A percentile compares a stretch with the other conserved stretches of the same genome.
phyloP scores from a whole-genome alignment of 2,113 vertebrate species.

The Maccullochella peelii region DNA sequence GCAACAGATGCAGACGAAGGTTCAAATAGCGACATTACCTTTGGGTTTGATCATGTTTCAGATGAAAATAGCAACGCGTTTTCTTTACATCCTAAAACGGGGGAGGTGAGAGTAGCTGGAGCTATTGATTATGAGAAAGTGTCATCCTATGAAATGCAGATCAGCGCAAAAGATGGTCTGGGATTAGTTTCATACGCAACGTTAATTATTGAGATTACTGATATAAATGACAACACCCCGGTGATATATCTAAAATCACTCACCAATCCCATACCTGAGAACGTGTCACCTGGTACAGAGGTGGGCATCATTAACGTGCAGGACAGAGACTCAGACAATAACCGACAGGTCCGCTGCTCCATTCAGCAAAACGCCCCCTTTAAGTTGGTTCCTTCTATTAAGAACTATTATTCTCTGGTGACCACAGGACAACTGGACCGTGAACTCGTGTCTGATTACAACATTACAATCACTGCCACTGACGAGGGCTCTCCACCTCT shows the following conservation, averaged over 20 bases:
- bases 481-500: slow-evolving; percentile 54
- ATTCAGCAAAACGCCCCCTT: slow-evolving; percentile 54
- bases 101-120: no score
- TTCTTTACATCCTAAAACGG: slow-evolving; percentile 49
- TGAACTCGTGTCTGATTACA: slow-evolving; percentile 71
- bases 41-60: slow-evolving; percentile 77
- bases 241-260: slow-evolving; percentile 52
- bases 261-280: slow-evolving; percentile 67
- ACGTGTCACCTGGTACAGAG: slow-evolving; percentile 50
- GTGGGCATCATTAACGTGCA: no score
- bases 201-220: no score
- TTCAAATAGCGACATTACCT: slow-evolving; percentile 73
- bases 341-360: no score
- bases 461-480: slow-evolving; percentile 73
- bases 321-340: no score
- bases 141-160: no score
- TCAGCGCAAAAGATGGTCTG: no score
- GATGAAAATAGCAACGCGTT: slow-evolving; percentile 44
- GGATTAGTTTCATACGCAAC: no score
- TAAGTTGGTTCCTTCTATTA: slow-evolving; percentile 71
- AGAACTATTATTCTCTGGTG: slow-evolving; percentile 73
- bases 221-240: slow-evolving; percentile 84
- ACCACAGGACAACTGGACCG: slow-evolving; percentile 69
- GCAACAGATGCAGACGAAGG: slow-evolving; percentile 85
- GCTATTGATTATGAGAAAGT: no score